A percentile compares a stretch with the other conserved stretches of the same genome.
Conservation (phyloP, 2,888 invertebrate species). For the Limenitis camilla region DNA sequence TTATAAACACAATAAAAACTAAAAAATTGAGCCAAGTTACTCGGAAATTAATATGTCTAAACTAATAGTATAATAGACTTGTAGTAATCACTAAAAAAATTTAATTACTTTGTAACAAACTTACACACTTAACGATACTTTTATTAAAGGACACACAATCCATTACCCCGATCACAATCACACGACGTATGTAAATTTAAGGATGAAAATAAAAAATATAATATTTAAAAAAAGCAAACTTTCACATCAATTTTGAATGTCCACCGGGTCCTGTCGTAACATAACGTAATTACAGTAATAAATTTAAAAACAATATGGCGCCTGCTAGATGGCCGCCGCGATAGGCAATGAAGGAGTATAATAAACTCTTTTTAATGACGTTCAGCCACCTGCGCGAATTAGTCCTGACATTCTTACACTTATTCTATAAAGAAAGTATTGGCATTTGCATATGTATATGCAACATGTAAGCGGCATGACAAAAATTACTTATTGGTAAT, state of each 20-base stretch:
- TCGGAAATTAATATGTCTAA: too few species aligned
- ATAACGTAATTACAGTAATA: conserved; percentile 59
- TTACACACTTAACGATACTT: not conserved
- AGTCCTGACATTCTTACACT: conserved; percentile 24
- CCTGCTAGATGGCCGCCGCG: conserved; percentile 44
- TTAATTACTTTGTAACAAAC: too few species aligned
- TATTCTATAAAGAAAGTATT: conserved; percentile 26
- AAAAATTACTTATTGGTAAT: conserved; percentile 4
- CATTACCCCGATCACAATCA: conserved; percentile 18
- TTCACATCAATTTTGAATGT: conserved; percentile 32
- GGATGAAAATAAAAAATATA: conserved; percentile 25
- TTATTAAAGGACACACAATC: conserved; percentile 15
- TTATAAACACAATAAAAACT: too few species aligned
- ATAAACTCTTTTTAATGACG: conserved; percentile 57
- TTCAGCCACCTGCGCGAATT: conserved; percentile 49
- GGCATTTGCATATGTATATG: conserved; percentile 14
- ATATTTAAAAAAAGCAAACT: conserved; percentile 25
- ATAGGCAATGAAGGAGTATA: conserved; percentile 45
- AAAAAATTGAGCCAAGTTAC: too few species aligned
- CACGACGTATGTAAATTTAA: conserved; percentile 18
- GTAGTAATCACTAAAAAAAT: too few species aligned
- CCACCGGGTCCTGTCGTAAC: conserved; percentile 41
- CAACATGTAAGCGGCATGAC: not conserved
- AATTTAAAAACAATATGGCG: conserved; percentile 62
- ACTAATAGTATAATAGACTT: too few species aligned